Conservation (phyloP, 2,797 vertebrate genomes). For the Ciconia nigra region DNA sequence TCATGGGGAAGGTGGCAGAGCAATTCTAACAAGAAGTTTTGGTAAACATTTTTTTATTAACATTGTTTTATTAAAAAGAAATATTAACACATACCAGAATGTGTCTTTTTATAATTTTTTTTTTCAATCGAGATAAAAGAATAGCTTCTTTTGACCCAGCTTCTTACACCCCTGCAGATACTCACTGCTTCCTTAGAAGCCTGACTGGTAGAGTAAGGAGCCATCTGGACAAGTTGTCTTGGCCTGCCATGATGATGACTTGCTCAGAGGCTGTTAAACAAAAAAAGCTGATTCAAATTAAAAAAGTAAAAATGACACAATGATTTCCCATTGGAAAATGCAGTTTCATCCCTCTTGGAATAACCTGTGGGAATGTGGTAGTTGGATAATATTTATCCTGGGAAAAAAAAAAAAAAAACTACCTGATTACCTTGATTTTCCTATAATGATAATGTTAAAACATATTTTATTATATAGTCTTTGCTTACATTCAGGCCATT, state of each 20-base stretch:
- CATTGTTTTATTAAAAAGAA: not conserved
- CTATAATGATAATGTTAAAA: not conserved
- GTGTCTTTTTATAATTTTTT: not conserved
- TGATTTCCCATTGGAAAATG: not conserved
- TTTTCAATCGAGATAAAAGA: not conserved
- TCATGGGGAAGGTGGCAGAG: not conserved
- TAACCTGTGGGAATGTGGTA: not conserved
- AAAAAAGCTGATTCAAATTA: not conserved
- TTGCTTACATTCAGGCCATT: not conserved
- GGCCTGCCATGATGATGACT: not conserved
- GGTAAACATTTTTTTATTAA: not conserved
- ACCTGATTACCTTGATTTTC: not conserved
- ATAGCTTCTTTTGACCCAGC: not conserved
- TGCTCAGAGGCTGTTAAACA: not conserved
- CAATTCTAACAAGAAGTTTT: not conserved
- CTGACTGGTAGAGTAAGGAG: not conserved
- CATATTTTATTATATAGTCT: not conserved
- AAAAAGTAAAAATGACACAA: not conserved
- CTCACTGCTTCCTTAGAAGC: not conserved
- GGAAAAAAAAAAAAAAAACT: not conserved
- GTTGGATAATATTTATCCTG: not conserved
- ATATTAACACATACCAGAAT: not conserved
- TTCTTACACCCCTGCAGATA: not conserved
- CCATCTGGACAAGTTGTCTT: not conserved
- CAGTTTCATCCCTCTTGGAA: not conserved